Base-by-base conservation (phyloP, 2,888 invertebrate genomes). In the Himalopsyche kuldschensis region DNA sequence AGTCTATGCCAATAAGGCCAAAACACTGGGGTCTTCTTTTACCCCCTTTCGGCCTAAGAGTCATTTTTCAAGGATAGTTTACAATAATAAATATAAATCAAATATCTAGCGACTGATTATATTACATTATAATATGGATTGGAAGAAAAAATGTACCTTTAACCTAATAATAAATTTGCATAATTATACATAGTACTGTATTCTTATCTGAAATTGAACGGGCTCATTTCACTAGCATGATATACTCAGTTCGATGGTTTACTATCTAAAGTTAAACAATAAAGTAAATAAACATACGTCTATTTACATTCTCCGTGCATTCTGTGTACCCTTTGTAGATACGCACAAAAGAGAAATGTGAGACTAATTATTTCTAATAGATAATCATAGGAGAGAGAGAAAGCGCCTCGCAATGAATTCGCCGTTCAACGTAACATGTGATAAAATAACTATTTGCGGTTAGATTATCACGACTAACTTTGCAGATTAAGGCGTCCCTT, bases 401-500 rank as follows among this genome's bases (percentile, higher is more conserved):
- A 69, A 69, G 69, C 69, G 69, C 27, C 15, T 69, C 69, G 69
- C 69, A 69, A 30, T 69, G 69, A 69, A 69, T 69, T 15, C 27
- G 15, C 69, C 10, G 69, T 69, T 69, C 69, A 69, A 30, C 69
- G 27, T 27, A 69, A 69, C 69, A 69, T 69, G 69, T 69, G 69
- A 69, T 69, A 69, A 69, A 69, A 69, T 79, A 82, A 82, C 76
- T 82, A 78, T 85, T 85, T 84, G 85, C 75, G 85, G 85, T 79
- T 84, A 48, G 63, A 41, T 79, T 81, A 81, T 81, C 78, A 30
- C 32, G 75, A 81, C 79, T 80, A 85, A 85, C 84, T 85, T 84
- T 80, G 82, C 32, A 81, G 84, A 82, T 84, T 85, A 82, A 85
- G 84, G 81, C 80, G 82, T 82, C 81, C 82, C 63, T 82, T 77